phyloP scores from a whole-genome alignment of 2,797 vertebrate genomes.

The Poecile montanus region DNA sequence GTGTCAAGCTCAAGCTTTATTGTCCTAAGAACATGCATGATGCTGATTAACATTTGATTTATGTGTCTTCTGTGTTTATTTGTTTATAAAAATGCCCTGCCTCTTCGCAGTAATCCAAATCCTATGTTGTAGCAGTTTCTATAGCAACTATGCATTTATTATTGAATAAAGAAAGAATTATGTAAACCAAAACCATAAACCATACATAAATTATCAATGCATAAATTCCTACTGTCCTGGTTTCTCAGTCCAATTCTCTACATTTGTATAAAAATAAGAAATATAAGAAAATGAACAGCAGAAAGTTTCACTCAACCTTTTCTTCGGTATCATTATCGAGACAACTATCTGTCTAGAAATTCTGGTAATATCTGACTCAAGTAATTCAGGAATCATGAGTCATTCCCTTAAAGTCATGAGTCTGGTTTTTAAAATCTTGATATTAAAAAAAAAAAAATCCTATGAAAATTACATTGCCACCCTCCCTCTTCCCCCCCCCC shows the following conservation, averaged over 20 bases:
- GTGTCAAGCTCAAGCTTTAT: not conserved
- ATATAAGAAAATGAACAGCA: not conserved
- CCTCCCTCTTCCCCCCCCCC: not conserved
- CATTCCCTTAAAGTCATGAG: not conserved
- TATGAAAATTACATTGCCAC: accelerated
- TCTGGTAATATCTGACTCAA: not conserved
- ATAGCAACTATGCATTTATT: slow-evolving; percentile 42
- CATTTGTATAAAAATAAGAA: not conserved
- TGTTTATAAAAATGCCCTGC: slow-evolving; percentile 31
- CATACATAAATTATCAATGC: slow-evolving; percentile 55
- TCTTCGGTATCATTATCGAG: not conserved
- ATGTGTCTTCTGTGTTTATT: slow-evolving; percentile 20
- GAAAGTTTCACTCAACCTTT: not conserved
- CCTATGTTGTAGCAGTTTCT: slow-evolving; percentile 29
- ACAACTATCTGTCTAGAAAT: not conserved
- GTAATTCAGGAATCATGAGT: not conserved
- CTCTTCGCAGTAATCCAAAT: not conserved
- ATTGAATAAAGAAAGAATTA: slow-evolving; percentile 38
- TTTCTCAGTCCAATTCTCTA: slow-evolving; percentile 18
- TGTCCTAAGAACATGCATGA: not conserved
- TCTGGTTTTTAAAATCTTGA: not conserved
- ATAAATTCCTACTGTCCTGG: slow-evolving; percentile 15
- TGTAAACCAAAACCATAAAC: slow-evolving; percentile 26
- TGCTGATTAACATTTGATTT: slow-evolving; percentile 6
- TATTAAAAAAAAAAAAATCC: not conserved